Percentiles rank a stretch among this genome's conserved stretches.
Conservation (phyloP, 2,888 invertebrate genomes). For the Chouioia cunea region DNA sequence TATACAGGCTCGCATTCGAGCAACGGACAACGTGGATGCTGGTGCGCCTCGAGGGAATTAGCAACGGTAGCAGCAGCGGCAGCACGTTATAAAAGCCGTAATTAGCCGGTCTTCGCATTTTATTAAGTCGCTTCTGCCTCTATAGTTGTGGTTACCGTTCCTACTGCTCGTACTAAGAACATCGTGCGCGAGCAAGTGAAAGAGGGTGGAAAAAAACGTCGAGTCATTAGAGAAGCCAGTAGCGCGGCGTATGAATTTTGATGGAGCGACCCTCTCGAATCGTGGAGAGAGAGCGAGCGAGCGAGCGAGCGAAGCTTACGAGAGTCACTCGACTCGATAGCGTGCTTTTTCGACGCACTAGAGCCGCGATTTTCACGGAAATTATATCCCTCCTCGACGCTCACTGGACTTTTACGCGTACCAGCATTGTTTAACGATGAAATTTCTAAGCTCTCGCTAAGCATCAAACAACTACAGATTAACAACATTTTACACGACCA, state of each 20-base stretch:
- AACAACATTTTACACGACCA: no score
- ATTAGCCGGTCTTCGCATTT: slow-evolving; percentile 33
- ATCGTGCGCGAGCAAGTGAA: not conserved
- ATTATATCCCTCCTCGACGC: no score
- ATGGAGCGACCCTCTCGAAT: slow-evolving; percentile 33
- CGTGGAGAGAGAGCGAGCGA: no score
- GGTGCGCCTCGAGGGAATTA: slow-evolving; percentile 5
- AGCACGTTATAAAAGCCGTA: slow-evolving; percentile 25
- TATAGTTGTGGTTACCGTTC: not conserved
- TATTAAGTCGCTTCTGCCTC: slow-evolving; percentile 27
- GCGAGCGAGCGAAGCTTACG: slow-evolving; percentile 23
- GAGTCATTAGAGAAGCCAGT: slow-evolving; percentile 50
- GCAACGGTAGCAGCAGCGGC: not conserved
- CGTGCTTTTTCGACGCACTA: no score
- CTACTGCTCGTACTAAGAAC: not conserved
- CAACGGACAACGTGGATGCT: not conserved
- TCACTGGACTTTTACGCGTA: no score
- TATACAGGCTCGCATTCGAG: not conserved
- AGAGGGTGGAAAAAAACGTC: slow-evolving; percentile 19
- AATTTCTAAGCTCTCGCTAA: not conserved
- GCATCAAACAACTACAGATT: no score
- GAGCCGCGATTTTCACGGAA: no score
- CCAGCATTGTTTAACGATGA: not conserved
- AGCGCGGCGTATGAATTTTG: slow-evolving; percentile 52
- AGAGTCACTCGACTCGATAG: not conserved